phyloP scores from a whole-genome alignment of 2,113 vertebrate genomes.

The Micromys minutus region DNA sequence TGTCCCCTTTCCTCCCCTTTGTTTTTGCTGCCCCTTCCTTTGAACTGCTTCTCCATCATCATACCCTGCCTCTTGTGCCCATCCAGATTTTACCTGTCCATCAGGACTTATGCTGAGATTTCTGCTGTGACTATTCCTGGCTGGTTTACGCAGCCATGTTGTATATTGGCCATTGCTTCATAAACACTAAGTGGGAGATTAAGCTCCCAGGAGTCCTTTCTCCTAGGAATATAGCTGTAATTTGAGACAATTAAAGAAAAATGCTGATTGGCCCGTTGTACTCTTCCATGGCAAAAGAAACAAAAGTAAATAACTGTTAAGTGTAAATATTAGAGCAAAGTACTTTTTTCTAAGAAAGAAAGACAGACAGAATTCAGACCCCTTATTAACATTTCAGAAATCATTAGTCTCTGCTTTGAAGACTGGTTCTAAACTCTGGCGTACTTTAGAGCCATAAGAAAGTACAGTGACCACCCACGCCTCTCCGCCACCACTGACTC shows the following conservation, averaged over 20 bases:
- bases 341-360: neutral
- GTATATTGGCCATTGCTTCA: neutral
- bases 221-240: neutral
- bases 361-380: neutral
- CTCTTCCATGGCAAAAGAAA: conserved; percentile 11
- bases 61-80: neutral
- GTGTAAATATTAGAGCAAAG: conserved; percentile 1
- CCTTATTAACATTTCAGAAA: neutral
- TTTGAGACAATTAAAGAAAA: conserved; percentile 21
- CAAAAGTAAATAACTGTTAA: neutral
- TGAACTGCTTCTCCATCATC: neutral
- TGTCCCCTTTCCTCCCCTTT: neutral
- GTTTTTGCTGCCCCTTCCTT: neutral
- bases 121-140: neutral
- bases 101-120: neutral
- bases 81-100: neutral
- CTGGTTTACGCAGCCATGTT: neutral
- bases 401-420: neutral
- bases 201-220: neutral
- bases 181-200: conserved; percentile 4
- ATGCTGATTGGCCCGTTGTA: neutral
- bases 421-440: neutral
- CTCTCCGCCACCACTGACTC: neutral
- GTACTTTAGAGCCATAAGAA: neutral
- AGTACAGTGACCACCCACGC: neutral